These are phyloP conservation scores for Cardiocondyla obscurior DNA, from an alignment of 1,140 invertebrate genomes.

Conservation along the genomic window DNA sequence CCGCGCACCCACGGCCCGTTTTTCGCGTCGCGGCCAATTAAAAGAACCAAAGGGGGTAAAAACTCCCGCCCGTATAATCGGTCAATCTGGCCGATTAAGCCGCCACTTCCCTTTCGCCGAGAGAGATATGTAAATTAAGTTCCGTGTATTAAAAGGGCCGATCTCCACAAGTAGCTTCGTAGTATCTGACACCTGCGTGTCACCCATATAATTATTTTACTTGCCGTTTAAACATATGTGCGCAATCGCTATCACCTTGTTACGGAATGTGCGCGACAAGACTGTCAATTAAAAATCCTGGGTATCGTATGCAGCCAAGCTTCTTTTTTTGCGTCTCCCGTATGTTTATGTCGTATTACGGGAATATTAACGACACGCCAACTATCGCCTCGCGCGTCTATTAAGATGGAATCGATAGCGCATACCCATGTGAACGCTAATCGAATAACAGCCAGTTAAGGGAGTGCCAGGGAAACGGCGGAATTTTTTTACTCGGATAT, in stretches of 20 bases:
- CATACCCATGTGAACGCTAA: constrained; percentile 42
- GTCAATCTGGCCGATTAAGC: not conserved
- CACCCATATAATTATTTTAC: not conserved
- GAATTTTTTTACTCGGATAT: constrained; percentile 2
- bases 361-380: constrained; percentile 62
- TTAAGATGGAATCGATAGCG: constrained; percentile 36
- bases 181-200: not conserved
- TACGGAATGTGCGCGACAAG: constrained; percentile 12
- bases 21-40: not conserved
- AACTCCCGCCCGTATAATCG: not conserved
- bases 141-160: not conserved
- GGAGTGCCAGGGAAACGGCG: not conserved
- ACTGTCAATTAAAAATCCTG: constrained; percentile 61
- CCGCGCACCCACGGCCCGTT: not conserved
- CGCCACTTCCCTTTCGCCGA: too few relatives aligned
- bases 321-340: constrained; percentile 49
- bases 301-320: constrained; percentile 37
- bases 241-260: not conserved
- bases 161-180: not conserved
- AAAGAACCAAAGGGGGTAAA: not conserved
- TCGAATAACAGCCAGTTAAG: constrained; percentile 37
- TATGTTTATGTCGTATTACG: constrained; percentile 54
- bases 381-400: constrained; percentile 39
- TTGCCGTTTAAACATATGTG: not conserved
- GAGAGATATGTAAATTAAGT: not conserved